phyloP scores from a whole-genome alignment of 2,113 vertebrate genomes.

The Saimiri boliviensis region DNA sequence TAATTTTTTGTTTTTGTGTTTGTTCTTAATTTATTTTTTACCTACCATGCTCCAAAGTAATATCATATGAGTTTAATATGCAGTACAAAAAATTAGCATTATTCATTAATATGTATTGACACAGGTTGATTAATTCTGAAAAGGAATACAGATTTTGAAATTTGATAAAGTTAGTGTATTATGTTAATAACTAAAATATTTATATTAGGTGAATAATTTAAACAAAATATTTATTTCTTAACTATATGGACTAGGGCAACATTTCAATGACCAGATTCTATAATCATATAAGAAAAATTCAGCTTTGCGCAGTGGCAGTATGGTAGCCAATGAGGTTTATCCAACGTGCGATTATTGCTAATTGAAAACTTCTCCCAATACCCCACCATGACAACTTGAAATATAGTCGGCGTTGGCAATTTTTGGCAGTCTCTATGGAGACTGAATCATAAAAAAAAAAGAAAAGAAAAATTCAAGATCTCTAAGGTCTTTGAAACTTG shows the following conservation, averaged over 20 bases:
- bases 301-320: not conserved
- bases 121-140: not conserved
- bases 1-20: not conserved
- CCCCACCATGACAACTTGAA: too few relatives aligned
- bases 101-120: not conserved
- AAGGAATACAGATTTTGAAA: not conserved
- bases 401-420: too few relatives aligned
- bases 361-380: too few relatives aligned
- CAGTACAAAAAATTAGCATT: not conserved
- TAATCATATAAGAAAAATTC: not conserved
- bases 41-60: not conserved
- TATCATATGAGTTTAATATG: not conserved
- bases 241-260: not conserved
- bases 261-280: not conserved
- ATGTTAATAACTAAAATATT: not conserved
- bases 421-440: too few relatives aligned
- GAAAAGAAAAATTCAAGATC: not conserved
- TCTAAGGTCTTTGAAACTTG: not conserved
- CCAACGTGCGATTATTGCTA: too few relatives aligned
- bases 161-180: not conserved
- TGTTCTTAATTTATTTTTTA: not conserved
- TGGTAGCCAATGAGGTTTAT: too few relatives aligned
- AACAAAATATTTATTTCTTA: constrained; percentile 39
- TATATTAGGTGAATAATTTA: not conserved
- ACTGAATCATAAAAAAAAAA: too few relatives aligned